A percentile compares a stretch with the other conserved stretches of the same genome.
These are phyloP conservation scores for Lordiphosa collinella DNA, from an alignment of 1,140 invertebrate genomes.

Conservation along the genomic window DNA sequence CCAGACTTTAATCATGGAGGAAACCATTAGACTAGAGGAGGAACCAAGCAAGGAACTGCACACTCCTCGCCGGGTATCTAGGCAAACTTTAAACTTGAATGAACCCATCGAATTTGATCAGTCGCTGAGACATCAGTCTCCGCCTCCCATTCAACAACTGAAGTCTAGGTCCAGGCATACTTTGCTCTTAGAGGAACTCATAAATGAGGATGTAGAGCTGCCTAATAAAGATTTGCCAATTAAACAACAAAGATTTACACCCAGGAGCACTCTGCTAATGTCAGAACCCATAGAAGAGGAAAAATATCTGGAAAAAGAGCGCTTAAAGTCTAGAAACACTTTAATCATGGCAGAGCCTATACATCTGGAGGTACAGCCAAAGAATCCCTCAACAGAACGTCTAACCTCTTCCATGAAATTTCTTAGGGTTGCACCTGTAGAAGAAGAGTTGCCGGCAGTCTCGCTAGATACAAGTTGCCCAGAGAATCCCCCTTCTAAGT, in stretches of 20 bases:
- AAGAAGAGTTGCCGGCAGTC: no score
- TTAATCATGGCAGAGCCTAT: conserved; percentile 4
- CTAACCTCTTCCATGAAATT: no score
- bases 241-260: neutral
- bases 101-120: conserved; percentile 18
- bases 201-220: neutral
- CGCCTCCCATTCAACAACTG: neutral
- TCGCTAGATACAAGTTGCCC: no score
- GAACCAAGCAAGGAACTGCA: conserved; percentile 11
- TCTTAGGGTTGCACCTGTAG: no score
- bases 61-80: neutral
- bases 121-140: neutral
- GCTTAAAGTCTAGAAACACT: neutral
- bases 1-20: conserved; percentile 26
- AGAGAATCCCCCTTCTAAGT: no score
- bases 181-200: conserved; percentile 1
- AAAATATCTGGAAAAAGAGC: neutral
- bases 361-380: no score
- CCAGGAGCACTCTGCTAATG: conserved; percentile 4
- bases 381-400: no score
- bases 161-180: conserved; percentile 4
- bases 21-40: conserved; percentile 28
- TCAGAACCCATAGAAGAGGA: conserved; percentile 10
- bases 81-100: conserved; percentile 7
- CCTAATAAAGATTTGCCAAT: neutral